These are phyloP conservation scores for Amblyornis subalaris DNA, from an alignment of 2,113 vertebrate species.

Conservation along the genomic window DNA sequence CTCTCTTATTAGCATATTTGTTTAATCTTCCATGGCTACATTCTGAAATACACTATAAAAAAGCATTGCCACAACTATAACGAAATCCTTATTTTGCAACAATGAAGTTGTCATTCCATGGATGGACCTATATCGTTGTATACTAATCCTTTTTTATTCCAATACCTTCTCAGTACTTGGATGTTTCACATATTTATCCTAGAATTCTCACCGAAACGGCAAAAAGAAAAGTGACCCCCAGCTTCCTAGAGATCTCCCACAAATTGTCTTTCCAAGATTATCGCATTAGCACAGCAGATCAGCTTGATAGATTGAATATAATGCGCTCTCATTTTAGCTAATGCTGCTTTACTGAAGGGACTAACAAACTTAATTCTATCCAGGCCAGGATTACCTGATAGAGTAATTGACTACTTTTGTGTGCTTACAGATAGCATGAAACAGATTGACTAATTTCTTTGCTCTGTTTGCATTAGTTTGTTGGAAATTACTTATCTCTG, in stretches of 20 bases:
- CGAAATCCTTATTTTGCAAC: not conserved
- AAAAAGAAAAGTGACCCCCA: not conserved
- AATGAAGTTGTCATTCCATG: not conserved
- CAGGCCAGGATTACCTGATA: slow-evolving; percentile 15
- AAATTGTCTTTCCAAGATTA: slow-evolving; percentile 19
- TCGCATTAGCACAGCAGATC: slow-evolving; percentile 8
- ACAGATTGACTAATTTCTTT: not conserved
- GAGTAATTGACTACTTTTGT: not conserved
- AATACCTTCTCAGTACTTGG: not conserved
- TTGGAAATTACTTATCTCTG: not conserved
- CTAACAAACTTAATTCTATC: slow-evolving; percentile 40
- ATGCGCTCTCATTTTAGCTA: slow-evolving; percentile 5
- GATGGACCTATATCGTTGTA: not conserved
- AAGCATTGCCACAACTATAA: not conserved
- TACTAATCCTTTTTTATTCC: not conserved
- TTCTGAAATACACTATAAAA: not conserved
- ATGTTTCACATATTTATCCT: not conserved
- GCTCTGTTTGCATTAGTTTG: not conserved
- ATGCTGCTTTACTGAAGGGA: slow-evolving; percentile 2
- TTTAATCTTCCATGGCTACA: not conserved
- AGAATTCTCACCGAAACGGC: not conserved
- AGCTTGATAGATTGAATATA: slow-evolving; percentile 1
- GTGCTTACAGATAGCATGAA: not conserved
- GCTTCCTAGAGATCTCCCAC: not conserved
- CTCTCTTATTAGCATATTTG: not conserved